Evolutionary conservation across 2,888 invertebrate genomes (phyloP), one percentile per base, ranked within the genome.

Genomic region (Nephrotoma flavescens): DNA sequence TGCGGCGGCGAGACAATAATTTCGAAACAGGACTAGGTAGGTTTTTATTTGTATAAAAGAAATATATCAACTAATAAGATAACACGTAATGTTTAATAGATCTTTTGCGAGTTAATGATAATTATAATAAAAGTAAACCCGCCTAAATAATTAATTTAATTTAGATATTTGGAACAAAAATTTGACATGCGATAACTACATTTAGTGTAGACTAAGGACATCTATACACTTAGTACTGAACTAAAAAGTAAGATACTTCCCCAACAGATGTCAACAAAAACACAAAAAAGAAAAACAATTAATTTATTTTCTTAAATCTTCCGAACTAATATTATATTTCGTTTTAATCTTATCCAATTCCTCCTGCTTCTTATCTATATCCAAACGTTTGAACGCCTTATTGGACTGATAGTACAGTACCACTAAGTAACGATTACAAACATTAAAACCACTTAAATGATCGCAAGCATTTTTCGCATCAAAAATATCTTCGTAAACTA

Each of bases 381-480:
- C 98, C 88, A 98, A 94, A 88, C 97, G 96, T 92, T 99, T 99
- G 92, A 98, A 98, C 86, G 98, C 98, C 92, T 97, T 97, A 90
- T 96, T 97, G 45, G 97, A 96, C 92, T 99, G 98, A 91, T 99
- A 99, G 92, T 99, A 99, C 6, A 99, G 92, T 1, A 99, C 99
- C n/a, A 99, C 99, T 47, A 99, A 93, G 91, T 99, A 99, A 89
- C 99, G 94, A 92, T 99, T 99, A 91, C 99, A 99, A 44, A 99
- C 99, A 91, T 99, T 99, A 92, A 99, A 99, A 7, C 99, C 99
- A 87, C 98, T 98, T 87, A 99, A 93, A 92, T 99, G 99, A 91
- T 99, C 99, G 92, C 99, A 99, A 4, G 99, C 99, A 93, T 99
- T 99, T 92, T 99, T 99, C 0, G 99, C 99, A 94, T 99, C 99